A percentile compares a stretch with the other conserved stretches of the same genome.
These are phyloP conservation scores for Erebia palarica DNA, from an alignment of 2,888 invertebrate genomes.

Conservation along the genomic window DNA sequence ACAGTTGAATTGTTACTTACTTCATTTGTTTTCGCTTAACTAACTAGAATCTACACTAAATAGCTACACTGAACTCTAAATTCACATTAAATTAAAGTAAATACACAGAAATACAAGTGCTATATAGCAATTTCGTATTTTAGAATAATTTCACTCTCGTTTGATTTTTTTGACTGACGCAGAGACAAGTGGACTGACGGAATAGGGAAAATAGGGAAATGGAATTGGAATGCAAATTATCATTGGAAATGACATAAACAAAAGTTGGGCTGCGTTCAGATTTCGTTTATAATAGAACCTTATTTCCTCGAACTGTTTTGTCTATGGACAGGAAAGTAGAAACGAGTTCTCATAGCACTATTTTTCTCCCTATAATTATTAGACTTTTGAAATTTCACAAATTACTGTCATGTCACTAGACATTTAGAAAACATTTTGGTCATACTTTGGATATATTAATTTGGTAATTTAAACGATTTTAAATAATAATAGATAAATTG, in stretches of 20 bases:
- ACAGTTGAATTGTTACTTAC: conserved; percentile 39
- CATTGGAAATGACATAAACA: neutral
- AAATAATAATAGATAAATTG: too few relatives aligned
- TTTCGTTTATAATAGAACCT: neutral
- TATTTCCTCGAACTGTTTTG: neutral
- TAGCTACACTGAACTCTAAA: conserved; percentile 29
- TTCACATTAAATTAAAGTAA: neutral
- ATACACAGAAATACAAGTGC: neutral
- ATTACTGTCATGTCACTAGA: too few relatives aligned
- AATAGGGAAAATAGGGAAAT: neutral
- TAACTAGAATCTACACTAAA: conserved; percentile 13
- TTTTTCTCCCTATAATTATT: too few relatives aligned
- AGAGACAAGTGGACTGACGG: neutral
- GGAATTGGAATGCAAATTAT: conserved; percentile 6
- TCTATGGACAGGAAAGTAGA: neutral
- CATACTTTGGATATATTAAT: too few relatives aligned
- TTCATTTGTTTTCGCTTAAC: conserved; percentile 42
- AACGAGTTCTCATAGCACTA: neutral
- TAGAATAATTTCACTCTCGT: conserved; percentile 1
- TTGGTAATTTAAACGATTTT: too few relatives aligned
- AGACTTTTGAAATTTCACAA: too few relatives aligned
- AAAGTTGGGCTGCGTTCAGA: neutral
- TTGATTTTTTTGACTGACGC: conserved; percentile 16
- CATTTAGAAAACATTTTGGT: too few relatives aligned
- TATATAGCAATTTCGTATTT: neutral